Base-by-base conservation (phyloP, 2,888 invertebrate genomes). In the Heliconius sara region DNA sequence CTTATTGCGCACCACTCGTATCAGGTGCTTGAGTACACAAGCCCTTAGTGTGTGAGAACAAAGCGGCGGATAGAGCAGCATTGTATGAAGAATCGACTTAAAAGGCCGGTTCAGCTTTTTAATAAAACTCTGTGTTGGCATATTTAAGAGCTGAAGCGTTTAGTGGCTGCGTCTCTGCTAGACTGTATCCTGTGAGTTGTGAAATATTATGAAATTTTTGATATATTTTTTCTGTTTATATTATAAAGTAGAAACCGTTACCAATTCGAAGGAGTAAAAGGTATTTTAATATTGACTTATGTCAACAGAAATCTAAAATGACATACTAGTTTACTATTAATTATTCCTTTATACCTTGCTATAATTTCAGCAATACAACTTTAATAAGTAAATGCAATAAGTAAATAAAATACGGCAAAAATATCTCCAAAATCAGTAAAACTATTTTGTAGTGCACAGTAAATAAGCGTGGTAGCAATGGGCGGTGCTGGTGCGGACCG, bases 1-100 rank as follows among this genome's bases (percentile, higher is more conserved):
- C 94, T 94, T 92, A 92, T 90, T 90, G 91, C 88, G 90, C 87
- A 85, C 89, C 90, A 89, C 93, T 93, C 88, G 90, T 89, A 89
- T 89, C 92, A 91, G 91, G 92, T 92, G 90, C 86, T 86, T 91
- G 91, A 92, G 89, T 93, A 88, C 89, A 87, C 89, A 90, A 86
- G 88, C 89, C 88, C 92, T 92, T 88, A 84, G 84, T 82, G 88
- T 86, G 86, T 84, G 89, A 79, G 87, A 92, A 93, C 92, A 93
- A 92, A 92, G 91, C 89, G 86, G 84, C 83, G 87, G 88, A 89
- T 89, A 88, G 87, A 91, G 87, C 90, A 83, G 81, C 81, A 81
- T 84, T 83, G 84, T 83, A 83, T 85, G 80, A 80, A 84, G 84
- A 86, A 85, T 84, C 85, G 84, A 84, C 84, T 85, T 86, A 85